These are phyloP conservation scores for Tortrix viridana DNA, from an alignment of 2,888 invertebrate species.

Conservation along the genomic window DNA sequence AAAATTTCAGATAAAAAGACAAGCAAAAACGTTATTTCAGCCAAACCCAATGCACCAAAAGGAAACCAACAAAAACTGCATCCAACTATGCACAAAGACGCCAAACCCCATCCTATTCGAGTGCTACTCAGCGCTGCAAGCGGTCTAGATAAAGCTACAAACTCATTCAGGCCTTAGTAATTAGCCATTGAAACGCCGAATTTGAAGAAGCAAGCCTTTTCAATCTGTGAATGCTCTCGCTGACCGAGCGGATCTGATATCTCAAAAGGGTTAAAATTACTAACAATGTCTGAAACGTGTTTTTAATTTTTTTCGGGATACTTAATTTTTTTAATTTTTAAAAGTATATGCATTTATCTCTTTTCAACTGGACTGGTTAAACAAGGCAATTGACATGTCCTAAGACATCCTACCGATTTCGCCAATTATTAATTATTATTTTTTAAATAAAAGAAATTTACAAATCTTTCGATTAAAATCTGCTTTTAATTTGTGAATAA, in stretches of 20 bases:
- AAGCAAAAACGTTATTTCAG: background rate
- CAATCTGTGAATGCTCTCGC: constrained; percentile 31
- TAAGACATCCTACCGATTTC: background rate
- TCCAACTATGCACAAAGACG: constrained; percentile 35
- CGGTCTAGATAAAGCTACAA: constrained; percentile 31
- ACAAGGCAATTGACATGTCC: background rate
- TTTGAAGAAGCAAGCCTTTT: constrained; percentile 34
- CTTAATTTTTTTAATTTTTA: background rate
- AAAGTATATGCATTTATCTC: too few species aligned
- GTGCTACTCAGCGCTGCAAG: constrained; percentile 20
- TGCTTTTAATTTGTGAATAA: background rate
- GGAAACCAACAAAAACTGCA: constrained; percentile 7
- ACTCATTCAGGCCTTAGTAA: constrained; percentile 24
- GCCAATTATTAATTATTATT: background rate
- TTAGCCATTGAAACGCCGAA: constrained; percentile 36
- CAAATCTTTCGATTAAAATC: background rate
- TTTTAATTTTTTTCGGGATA: background rate
- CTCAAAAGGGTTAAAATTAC: constrained; percentile 17
- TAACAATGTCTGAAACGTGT: constrained; percentile 3
- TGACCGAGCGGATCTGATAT: constrained; percentile 16
- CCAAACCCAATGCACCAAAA: constrained; percentile 6
- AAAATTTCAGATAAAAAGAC: background rate
- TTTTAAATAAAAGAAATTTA: background rate
- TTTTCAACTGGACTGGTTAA: too few species aligned
- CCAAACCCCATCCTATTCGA: constrained; percentile 18